phyloP scores from a whole-genome alignment of 2,888 invertebrate species.

The Lasioglossum calceatum region DNA sequence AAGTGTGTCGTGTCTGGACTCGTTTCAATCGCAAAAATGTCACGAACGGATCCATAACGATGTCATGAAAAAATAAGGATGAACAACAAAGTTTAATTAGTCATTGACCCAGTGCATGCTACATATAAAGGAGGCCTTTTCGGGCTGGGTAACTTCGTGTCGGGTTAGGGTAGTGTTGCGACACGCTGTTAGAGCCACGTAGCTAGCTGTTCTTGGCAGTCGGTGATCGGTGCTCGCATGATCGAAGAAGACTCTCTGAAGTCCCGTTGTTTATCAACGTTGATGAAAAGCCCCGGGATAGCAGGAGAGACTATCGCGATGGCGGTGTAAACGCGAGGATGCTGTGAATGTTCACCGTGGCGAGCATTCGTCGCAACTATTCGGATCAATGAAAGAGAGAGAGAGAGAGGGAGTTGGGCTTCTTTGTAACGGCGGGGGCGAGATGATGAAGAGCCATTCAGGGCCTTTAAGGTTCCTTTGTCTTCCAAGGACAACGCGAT shows the following conservation, averaged over 20 bases:
- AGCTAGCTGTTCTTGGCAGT: too few relatives aligned
- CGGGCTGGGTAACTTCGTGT: too few relatives aligned
- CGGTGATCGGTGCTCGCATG: constrained; percentile 17
- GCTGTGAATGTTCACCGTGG: constrained; percentile 35
- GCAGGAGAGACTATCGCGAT: constrained; percentile 20
- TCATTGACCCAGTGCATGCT: too few relatives aligned
- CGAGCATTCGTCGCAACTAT: constrained; percentile 48
- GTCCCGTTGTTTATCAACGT: constrained; percentile 37
- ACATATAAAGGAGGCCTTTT: too few relatives aligned
- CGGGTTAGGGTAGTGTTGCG: too few relatives aligned
- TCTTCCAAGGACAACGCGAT: constrained; percentile 64
- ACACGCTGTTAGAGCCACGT: too few relatives aligned
- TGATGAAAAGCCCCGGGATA: constrained; percentile 38
- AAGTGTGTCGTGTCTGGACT: too few relatives aligned
- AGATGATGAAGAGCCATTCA: constrained; percentile 56
- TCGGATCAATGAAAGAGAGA: constrained; percentile 63
- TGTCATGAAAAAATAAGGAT: too few relatives aligned
- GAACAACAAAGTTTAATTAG: too few relatives aligned
- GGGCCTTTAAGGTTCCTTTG: constrained; percentile 63
- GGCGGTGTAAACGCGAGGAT: constrained; percentile 16
- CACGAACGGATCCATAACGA: too few relatives aligned
- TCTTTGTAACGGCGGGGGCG: constrained; percentile 32
- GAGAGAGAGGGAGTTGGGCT: not conserved
- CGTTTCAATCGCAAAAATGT: too few relatives aligned
- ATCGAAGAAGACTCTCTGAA: constrained; percentile 8